Conservation (phyloP, 2,888 invertebrate genomes). For the Sinodicranocentrus sp. region DNA sequence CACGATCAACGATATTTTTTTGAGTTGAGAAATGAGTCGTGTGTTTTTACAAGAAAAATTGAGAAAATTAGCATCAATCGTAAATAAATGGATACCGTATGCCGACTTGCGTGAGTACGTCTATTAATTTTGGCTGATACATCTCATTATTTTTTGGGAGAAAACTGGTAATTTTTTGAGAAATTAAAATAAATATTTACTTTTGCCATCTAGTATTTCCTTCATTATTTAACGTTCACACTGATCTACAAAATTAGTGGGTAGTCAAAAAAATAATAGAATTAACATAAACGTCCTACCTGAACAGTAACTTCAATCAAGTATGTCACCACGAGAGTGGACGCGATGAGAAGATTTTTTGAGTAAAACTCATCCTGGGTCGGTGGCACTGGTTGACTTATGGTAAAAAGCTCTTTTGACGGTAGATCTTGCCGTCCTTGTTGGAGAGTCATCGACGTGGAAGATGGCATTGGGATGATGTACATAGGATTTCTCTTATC, state of each 20-base stretch:
- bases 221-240: too few relatives aligned
- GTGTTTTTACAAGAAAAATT: neutral
- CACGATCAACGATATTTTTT: neutral
- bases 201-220: too few relatives aligned
- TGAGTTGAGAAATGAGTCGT: neutral
- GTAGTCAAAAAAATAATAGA: neutral
- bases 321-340: conserved; percentile 75
- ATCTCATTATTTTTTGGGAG: conserved; percentile 27
- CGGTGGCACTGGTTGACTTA: neutral
- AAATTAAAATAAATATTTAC: too few relatives aligned
- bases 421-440: conserved; percentile 42
- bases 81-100: neutral
- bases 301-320: conserved; percentile 76
- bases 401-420: conserved; percentile 49
- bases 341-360: conserved; percentile 71
- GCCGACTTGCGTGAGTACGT: conserved; percentile 17
- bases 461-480: conserved; percentile 21
- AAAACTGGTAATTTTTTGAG: conserved; percentile 32
- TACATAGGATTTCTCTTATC: conserved; percentile 15
- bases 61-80: neutral
- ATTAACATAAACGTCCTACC: conserved; percentile 65
- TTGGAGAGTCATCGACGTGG: conserved; percentile 12
- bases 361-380: conserved; percentile 44
- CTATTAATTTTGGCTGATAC: conserved; percentile 29
- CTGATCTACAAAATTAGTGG: too few relatives aligned